Base-by-base conservation (phyloP, 2,113 vertebrate genomes). In the Macrotus californicus region DNA sequence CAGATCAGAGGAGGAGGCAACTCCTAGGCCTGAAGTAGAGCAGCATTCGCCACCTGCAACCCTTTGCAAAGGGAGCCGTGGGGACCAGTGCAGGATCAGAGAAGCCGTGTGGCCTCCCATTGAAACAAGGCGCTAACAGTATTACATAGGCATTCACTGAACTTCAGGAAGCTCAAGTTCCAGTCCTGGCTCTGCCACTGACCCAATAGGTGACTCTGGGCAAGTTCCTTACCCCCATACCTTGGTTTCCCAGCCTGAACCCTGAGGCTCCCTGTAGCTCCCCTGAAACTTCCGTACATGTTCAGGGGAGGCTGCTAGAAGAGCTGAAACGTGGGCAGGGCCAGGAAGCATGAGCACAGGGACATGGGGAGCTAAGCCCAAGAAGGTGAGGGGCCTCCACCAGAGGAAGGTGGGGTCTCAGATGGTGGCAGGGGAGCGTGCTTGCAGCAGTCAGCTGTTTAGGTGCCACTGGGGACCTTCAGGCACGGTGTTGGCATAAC, bases 211-310 rank as follows among this genome's bases (percentile, higher is more conserved):
- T 0, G 1, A 61, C 83, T 67, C 8, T 39, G 70, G 61, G 18
- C 77, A 73, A 22, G n/a, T 73, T 88, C 73, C 36, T 94, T 66
- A 69, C 76, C 48, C 21, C 18, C 6, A 0, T 52, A 8, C 39
- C 36, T 24, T n/a, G 31, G 22, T 92, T 91, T 83, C 70, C 61
- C 29, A 52, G 34, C 36, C 29, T 13, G 34, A 80, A 31, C 19
- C 48, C 52, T 1, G 64, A 77, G 54, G 41, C 77, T 52, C n/a
- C 64, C 29, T 21, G 0, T 2, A 0, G 66, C 70, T 80, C 77
- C 41, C 54, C 59, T 86, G 16, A 92, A 80, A 84, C 54, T 29
- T 43, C 15, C 0, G 0, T 22, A 52, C 22, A 14, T 39, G 26
- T 70, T 48, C 46, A 2, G 22, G 46, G 64, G 24, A 54, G 10